These are phyloP conservation scores for Ectemnius continuus DNA, from an alignment of 2,888 invertebrate species.

Conservation along the genomic window DNA sequence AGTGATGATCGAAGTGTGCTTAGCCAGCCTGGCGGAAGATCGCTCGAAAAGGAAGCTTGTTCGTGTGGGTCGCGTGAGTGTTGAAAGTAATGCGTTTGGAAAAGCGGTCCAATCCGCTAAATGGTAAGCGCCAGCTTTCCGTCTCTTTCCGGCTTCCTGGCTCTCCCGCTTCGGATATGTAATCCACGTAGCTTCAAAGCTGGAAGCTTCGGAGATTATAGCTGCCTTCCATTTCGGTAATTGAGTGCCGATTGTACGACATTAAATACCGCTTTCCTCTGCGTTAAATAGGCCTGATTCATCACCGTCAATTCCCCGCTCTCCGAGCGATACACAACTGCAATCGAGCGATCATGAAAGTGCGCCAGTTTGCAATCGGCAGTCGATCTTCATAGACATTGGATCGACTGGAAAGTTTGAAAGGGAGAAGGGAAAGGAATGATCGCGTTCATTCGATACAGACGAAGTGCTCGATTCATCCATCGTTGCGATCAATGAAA, in stretches of 20 bases:
- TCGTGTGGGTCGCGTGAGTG: too few relatives aligned
- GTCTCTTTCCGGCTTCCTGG: too few relatives aligned
- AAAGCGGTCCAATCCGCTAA: not conserved
- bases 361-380: not conserved
- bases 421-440: too few relatives aligned
- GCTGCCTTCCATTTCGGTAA: conserved; percentile 3
- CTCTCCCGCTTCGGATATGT: too few relatives aligned
- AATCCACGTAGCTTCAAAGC: too few relatives aligned
- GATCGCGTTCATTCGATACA: too few relatives aligned
- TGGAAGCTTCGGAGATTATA: not conserved
- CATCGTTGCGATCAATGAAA: too few relatives aligned
- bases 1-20: not conserved
- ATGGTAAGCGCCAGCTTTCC: not conserved
- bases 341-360: not conserved
- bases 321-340: not conserved
- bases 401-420: too few relatives aligned
- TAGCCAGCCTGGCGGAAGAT: conserved; percentile 4
- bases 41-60: not conserved
- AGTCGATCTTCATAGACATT: too few relatives aligned
- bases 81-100: not conserved
- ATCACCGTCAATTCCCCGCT: not conserved
- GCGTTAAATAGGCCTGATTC: not conserved
- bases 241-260: not conserved
- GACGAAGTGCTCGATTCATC: too few relatives aligned
- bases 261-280: not conserved